These are phyloP conservation scores for Alethe diademata DNA, from an alignment of 2,113 vertebrate genomes.

Conservation along the genomic window DNA sequence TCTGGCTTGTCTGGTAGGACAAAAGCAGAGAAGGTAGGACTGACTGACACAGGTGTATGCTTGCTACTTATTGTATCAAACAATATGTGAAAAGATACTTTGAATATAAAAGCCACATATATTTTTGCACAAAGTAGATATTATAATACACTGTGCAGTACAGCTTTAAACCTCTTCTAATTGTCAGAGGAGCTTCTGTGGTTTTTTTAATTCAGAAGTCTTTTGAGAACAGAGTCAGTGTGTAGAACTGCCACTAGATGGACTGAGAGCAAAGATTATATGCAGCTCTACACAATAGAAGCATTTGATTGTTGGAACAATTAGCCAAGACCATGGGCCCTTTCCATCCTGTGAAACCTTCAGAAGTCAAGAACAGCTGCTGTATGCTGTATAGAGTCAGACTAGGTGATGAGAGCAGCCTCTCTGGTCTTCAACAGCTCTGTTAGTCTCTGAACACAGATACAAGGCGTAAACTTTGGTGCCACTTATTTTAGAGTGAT, in stretches of 20 bases:
- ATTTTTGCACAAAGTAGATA: background rate
- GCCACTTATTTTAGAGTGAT: background rate
- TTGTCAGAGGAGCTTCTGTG: background rate
- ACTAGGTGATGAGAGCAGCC: background rate
- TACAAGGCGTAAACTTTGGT: background rate
- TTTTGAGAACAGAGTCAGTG: background rate
- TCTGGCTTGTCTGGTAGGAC: background rate
- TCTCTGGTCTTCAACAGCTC: background rate
- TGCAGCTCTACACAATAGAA: background rate
- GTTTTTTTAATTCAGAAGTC: background rate
- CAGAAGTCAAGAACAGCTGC: background rate
- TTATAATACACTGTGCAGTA: background rate
- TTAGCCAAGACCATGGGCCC: background rate
- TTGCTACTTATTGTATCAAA: background rate
- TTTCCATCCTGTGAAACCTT: background rate
- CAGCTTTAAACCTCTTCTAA: background rate
- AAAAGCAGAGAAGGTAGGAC: background rate
- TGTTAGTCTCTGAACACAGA: background rate
- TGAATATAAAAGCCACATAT: background rate
- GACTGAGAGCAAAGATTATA: background rate
- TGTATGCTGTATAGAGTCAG: background rate
- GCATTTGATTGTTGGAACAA: background rate
- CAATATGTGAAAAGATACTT: background rate
- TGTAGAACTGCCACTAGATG: background rate
- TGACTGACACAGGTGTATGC: background rate